Evolutionary conservation across 2,888 invertebrate genomes (phyloP).

Genomic region (Troilus luridus): DNA sequence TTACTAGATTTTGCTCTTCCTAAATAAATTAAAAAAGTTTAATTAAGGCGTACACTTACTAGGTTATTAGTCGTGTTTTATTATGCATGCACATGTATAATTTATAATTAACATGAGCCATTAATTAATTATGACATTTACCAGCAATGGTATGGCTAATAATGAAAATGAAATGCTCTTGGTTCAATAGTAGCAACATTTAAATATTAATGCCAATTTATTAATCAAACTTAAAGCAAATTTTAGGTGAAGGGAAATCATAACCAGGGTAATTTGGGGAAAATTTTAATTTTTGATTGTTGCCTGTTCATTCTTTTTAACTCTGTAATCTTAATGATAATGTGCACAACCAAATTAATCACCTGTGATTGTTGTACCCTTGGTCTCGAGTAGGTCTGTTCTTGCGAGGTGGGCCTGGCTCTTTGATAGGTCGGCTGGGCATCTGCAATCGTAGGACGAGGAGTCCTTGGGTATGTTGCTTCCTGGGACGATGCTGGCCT

Average conservation of each 20-base stretch:
- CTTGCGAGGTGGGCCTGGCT: slow-evolving; percentile 46
- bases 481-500: slow-evolving; percentile 17
- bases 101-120: neutral
- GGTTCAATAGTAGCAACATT: too few species aligned
- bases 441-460: slow-evolving; percentile 21
- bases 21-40: neutral
- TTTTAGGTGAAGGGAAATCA: too few species aligned
- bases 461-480: neutral
- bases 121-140: too few species aligned
- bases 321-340: neutral
- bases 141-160: too few species aligned
- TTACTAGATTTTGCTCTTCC: slow-evolving; percentile 51
- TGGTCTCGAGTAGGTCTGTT: slow-evolving; percentile 18
- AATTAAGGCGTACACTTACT: neutral
- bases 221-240: too few species aligned
- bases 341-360: neutral
- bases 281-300: neutral
- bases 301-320: neutral
- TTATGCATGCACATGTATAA: neutral
- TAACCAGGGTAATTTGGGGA: neutral
- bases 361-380: slow-evolving; percentile 36
- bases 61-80: neutral
- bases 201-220: too few species aligned
- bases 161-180: too few species aligned
- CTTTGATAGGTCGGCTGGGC: slow-evolving; percentile 56